phyloP scores from a whole-genome alignment of 2,797 vertebrate species.

The Sebastes trivittatus region DNA sequence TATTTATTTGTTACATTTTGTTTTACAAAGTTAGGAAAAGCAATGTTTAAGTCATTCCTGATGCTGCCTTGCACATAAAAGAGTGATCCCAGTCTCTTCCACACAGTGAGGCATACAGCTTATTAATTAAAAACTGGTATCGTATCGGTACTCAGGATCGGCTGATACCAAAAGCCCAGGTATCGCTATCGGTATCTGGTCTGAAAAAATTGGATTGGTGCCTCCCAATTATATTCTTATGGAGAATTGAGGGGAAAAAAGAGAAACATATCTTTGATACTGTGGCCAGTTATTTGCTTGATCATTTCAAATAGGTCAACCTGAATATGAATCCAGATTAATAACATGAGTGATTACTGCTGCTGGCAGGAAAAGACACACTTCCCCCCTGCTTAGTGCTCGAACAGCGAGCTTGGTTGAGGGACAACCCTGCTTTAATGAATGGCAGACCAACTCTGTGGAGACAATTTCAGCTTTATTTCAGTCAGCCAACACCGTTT shows the following conservation, averaged over 20 bases:
- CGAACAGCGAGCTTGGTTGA: background rate
- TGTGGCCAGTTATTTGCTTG: background rate
- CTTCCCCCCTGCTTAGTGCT: background rate
- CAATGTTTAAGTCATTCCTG: no score
- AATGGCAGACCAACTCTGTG: constrained; percentile 1
- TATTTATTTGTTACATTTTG: no score
- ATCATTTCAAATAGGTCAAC: background rate
- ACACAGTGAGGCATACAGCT: no score
- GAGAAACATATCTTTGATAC: background rate
- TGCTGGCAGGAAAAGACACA: background rate
- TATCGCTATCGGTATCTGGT: no score
- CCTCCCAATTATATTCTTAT: background rate
- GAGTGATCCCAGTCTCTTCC: no score
- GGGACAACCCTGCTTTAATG: background rate
- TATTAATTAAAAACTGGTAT: no score
- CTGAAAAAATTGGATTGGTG: no score
- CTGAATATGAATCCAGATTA: background rate
- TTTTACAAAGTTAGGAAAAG: no score
- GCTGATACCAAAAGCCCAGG: no score
- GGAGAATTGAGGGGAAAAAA: background rate
- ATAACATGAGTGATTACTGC: background rate
- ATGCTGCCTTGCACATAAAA: no score
- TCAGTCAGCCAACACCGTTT: background rate
- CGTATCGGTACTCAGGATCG: no score
- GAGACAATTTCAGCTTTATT: background rate